Conservation (phyloP, 2,797 vertebrate species). For the Amblyraja radiata region DNA sequence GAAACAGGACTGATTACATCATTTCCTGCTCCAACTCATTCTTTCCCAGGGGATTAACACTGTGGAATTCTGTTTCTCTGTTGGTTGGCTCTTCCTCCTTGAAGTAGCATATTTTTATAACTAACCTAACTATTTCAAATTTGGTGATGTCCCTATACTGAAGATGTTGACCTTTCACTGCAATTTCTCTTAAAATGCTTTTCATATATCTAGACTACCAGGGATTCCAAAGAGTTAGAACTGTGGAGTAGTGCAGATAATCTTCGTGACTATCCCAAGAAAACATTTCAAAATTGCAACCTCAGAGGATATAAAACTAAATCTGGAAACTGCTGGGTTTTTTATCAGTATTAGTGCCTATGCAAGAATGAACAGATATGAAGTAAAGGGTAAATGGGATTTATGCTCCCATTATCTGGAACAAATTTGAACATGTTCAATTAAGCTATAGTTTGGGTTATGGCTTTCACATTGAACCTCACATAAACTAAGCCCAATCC, state of each 20-base stretch:
- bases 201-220: not conserved
- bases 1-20: not conserved
- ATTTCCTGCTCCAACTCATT: constrained; percentile 26
- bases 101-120: not conserved
- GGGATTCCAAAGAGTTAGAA: not conserved
- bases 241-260: not conserved
- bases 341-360: not conserved
- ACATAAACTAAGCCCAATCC: not conserved
- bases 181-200: not conserved
- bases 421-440: not conserved
- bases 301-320: not conserved
- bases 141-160: not conserved
- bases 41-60: not conserved
- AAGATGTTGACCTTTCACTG: not conserved
- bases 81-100: not conserved
- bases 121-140: not conserved
- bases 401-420: not conserved
- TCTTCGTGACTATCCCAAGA: not conserved
- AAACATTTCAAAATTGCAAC: not conserved
- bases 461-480: not conserved
- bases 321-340: not conserved
- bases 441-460: not conserved
- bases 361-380: not conserved
- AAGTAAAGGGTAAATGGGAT: not conserved
- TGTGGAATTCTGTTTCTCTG: constrained; percentile 6